Conservation (phyloP, 1,140 invertebrate genomes). For the Nasonia longicornis region DNA sequence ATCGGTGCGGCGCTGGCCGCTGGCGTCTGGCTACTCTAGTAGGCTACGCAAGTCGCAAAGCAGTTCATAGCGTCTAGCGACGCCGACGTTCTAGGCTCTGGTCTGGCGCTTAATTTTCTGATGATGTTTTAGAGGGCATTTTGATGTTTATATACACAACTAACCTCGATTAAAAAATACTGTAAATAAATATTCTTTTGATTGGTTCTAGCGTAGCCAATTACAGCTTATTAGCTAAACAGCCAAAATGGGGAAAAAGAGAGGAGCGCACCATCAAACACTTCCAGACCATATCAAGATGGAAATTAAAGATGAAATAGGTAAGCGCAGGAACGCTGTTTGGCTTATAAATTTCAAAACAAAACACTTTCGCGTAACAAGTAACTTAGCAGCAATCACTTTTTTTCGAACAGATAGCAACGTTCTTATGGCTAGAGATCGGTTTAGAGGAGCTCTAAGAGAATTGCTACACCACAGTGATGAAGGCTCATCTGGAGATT, state of each 20-base stretch:
- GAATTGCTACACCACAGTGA: conserved; percentile 73
- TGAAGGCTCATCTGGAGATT: conserved; percentile 69
- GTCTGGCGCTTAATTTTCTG: too few species aligned
- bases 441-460: conserved; percentile 75
- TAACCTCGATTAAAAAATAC: background rate
- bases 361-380: conserved; percentile 14
- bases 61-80: too few species aligned
- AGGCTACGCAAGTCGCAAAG: too few species aligned
- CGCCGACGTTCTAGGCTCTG: too few species aligned
- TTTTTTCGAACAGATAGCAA: conserved; percentile 64
- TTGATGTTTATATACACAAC: background rate
- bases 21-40: too few species aligned
- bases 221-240: background rate
- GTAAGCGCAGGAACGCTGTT: conserved; percentile 48
- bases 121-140: background rate
- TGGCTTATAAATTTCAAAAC: conserved; percentile 6
- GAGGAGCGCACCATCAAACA: conserved; percentile 52
- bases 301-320: conserved; percentile 66
- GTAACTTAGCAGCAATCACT: conserved; percentile 1
- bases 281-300: conserved; percentile 59
- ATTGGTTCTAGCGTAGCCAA: background rate
- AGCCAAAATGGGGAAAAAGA: conserved; percentile 64
- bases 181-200: too few species aligned
- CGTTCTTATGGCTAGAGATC: conserved; percentile 73
- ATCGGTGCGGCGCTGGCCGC: too few species aligned